Base-by-base conservation (phyloP, 2,113 vertebrate species). In the Larimichthys polyactis region DNA sequence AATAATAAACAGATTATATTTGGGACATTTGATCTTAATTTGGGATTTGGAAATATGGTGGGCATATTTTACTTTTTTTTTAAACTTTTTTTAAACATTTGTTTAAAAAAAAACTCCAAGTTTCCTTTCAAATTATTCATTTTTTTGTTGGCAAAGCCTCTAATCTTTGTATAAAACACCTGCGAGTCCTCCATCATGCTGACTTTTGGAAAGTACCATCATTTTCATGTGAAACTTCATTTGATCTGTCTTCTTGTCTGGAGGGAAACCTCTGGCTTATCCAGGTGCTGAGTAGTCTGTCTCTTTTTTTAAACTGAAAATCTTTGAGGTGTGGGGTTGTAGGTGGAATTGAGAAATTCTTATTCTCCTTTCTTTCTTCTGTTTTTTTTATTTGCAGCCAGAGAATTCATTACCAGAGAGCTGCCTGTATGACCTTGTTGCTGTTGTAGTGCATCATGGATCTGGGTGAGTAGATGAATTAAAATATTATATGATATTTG, bases 401-500 rank as follows among this genome's bases (percentile, higher is more conserved):
- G 97, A 98, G 90, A 98, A 96, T 89, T 96, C 95, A 2, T 95
- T 95, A 77, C 96, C 96, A 0, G 97, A 96, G 52, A 97, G 87
- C 76, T 98, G 97, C 86, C 94, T 99, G 22, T 99, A 99, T 20
- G 97, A 99, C 90, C 97, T 99, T 0, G 97, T 95, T 0, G 98
- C 98, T 27, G 97, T 99, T 11, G 98, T 99, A 11, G 98, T 99
- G 79, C 98, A 99, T 93, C 98, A 99, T 2, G 98, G 98, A 8
- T 99, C 98, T 12, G 98, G 98, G 98, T 99, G 89, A 97, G 98
- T 95, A n/a, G 48, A n/a, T 71, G 66, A 46, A 48, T 64, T 48
- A 55, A 78, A 40, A 40, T 36, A 36, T 36, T 7, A 36, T 8
- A 36, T 36, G 6, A 8, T 36, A 36, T 36, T 8, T 36, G 36